Conservation (phyloP, 1,140 invertebrate species). For the Pseudomyrmex cubaensis region DNA sequence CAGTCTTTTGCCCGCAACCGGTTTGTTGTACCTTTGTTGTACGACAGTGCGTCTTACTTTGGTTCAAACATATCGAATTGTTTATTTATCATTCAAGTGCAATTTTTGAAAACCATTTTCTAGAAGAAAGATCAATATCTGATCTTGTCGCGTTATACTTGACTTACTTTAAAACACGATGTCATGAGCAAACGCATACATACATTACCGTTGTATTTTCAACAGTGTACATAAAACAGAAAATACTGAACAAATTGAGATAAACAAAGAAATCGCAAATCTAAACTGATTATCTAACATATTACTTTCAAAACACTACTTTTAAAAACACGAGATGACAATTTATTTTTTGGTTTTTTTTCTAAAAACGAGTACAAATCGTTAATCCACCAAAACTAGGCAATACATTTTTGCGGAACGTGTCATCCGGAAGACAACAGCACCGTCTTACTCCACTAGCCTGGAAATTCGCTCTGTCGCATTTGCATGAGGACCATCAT, state of each 20-base stretch:
- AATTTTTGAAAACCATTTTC: conserved; percentile 22
- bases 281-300: neutral
- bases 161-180: neutral
- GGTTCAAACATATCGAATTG: neutral
- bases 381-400: neutral
- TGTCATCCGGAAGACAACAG: neutral
- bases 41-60: neutral
- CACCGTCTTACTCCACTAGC: conserved; percentile 23
- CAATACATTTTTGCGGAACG: neutral
- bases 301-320: no score
- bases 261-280: neutral
- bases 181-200: neutral
- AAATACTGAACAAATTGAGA: neutral
- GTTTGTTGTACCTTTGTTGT: conserved; percentile 12
- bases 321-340: neutral
- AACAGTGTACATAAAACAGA: neutral
- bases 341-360: neutral
- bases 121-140: neutral
- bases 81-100: conserved; percentile 14
- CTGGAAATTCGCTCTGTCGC: conserved; percentile 34
- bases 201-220: neutral
- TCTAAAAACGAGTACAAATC: neutral
- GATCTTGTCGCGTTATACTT: neutral
- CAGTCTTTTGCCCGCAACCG: conserved; percentile 40
- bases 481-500: neutral